phyloP scores from a whole-genome alignment of 2,797 vertebrate genomes.

The Syngnathus acus region DNA sequence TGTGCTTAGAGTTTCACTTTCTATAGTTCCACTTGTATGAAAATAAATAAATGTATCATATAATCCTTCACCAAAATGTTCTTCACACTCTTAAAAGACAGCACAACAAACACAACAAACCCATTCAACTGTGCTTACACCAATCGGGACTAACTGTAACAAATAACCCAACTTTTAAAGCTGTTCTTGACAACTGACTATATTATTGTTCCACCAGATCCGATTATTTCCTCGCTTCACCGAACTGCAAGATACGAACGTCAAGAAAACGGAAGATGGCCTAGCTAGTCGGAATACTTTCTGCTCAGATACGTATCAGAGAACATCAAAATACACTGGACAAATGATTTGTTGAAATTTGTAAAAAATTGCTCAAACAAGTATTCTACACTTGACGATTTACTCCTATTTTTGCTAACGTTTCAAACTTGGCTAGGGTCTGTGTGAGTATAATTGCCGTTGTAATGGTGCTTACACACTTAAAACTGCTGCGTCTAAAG shows the following conservation, averaged over 20 bases:
- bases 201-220: neutral
- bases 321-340: too few species aligned
- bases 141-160: neutral
- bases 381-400: too few species aligned
- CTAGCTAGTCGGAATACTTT: neutral
- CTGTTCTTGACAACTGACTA: neutral
- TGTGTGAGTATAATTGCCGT: too few species aligned
- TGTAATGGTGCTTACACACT: too few species aligned
- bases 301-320: neutral
- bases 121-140: constrained; percentile 19
- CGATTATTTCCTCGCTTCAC: neutral
- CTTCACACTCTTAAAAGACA: neutral
- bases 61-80: constrained; percentile 8
- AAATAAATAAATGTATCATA: constrained; percentile 14
- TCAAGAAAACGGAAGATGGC: neutral
- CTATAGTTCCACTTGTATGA: constrained; percentile 12
- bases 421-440: neutral
- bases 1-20: constrained; percentile 48
- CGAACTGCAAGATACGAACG: neutral
- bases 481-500: too few species aligned
- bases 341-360: too few species aligned
- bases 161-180: neutral
- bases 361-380: too few species aligned
- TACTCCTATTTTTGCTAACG: neutral
- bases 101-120: constrained; percentile 8